phyloP scores from a whole-genome alignment of 2,797 vertebrate species.

The Mastacembelus armatus region DNA sequence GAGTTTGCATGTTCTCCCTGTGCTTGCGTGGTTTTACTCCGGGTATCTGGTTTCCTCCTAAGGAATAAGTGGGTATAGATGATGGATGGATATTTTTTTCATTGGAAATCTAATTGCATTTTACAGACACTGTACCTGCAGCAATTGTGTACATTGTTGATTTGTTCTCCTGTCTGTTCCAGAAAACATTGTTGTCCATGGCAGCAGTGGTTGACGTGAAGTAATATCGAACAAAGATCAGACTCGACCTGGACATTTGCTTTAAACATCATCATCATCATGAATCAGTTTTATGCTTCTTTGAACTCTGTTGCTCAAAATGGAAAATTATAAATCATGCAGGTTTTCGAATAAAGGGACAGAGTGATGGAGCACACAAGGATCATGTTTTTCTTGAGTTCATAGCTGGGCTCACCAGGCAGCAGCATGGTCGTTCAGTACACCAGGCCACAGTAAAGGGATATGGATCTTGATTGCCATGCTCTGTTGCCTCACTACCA shows the following conservation, averaged over 20 bases:
- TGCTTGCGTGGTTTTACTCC: too few species aligned
- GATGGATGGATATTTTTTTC: too few species aligned
- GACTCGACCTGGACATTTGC: background rate
- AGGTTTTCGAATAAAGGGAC: constrained; percentile 4
- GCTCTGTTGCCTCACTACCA: constrained; percentile 54
- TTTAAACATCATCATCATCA: constrained; percentile 17
- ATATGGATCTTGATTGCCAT: constrained; percentile 66
- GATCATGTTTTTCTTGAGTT: constrained; percentile 48
- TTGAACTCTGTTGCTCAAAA: constrained; percentile 23
- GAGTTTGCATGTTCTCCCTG: too few species aligned
- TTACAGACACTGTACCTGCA: too few species aligned
- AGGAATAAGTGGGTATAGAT: too few species aligned
- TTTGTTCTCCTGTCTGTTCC: too few species aligned
- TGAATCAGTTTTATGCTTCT: constrained; percentile 30
- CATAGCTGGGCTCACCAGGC: constrained; percentile 20
- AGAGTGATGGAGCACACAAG: constrained; percentile 39
- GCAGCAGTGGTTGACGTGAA: background rate
- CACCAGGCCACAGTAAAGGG: constrained; percentile 66
- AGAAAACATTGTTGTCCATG: background rate
- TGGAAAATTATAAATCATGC: constrained; percentile 42
- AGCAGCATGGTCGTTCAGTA: constrained; percentile 51
- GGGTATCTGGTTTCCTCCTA: too few species aligned
- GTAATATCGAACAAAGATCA: constrained; percentile 1
- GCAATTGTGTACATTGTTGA: too few species aligned
- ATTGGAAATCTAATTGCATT: too few species aligned